A percentile compares a stretch with the other conserved stretches of the same genome.
These are phyloP conservation scores for Leptinotarsa haldemani DNA, from an alignment of 2,888 invertebrate genomes.

Conservation along the genomic window DNA sequence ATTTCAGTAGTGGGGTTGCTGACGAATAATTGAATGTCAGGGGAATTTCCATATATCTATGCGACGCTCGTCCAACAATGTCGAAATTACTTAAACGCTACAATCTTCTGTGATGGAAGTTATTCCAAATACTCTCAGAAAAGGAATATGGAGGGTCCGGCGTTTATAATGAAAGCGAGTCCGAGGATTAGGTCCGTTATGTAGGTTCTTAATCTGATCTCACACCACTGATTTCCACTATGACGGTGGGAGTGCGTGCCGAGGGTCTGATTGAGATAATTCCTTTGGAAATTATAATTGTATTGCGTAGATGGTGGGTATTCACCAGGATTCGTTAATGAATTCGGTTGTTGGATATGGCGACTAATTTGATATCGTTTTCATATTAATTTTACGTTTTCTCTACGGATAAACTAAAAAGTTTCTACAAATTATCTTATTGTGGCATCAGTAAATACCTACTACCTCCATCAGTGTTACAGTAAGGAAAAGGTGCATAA, in stretches of 20 bases:
- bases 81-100: constrained; percentile 19
- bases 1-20: too few species aligned
- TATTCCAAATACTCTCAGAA: constrained; percentile 3
- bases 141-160: constrained; percentile 9
- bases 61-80: constrained; percentile 14
- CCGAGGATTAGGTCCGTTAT: constrained; percentile 18
- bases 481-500: too few species aligned
- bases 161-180: constrained; percentile 17
- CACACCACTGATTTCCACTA: constrained; percentile 30
- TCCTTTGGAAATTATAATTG: constrained; percentile 39
- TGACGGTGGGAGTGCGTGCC: constrained; percentile 32
- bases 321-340: constrained; percentile 11
- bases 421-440: too few species aligned
- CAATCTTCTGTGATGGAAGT: constrained; percentile 15
- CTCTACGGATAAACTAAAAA: too few species aligned
- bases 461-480: too few species aligned
- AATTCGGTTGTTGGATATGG: neutral
- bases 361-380: neutral
- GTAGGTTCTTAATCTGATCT: constrained; percentile 19
- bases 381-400: neutral
- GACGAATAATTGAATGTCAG: neutral
- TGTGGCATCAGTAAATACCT: too few species aligned
- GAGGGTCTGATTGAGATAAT: constrained; percentile 38
- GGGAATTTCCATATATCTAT: neutral
- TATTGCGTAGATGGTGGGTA: constrained; percentile 33